Evolutionary conservation across 1,140 invertebrate species (phyloP), one percentile per base, ranked within the genome.

Genomic region (Zophobas morio): DNA sequence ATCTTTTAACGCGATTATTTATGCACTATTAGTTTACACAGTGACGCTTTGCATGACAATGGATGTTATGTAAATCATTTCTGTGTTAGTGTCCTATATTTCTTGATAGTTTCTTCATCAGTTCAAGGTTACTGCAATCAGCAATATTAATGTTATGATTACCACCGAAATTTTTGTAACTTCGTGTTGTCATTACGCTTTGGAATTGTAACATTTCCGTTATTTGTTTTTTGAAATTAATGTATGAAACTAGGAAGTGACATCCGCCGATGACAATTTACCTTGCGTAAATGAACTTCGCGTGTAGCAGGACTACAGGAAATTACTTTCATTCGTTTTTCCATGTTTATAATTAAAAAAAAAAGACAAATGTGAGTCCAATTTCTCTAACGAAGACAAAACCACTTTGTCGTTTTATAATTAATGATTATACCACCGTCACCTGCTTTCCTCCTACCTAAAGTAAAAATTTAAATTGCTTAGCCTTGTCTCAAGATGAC

Each of bases 81-180:
- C 39, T 56, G 37, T 34, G 47, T 74, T 33, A 74, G 37, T 74
- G 72, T 57, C 37, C 35, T 66, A 46, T 2, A 42, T 76, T 76
- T 47, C 66, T 51, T 57, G 49, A 54, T n/a, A 51, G 36, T 49
- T 76, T 70, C 66, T 76, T 66, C 35, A 66, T 40, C 33, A 40
- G 60, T 66, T 76, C 74, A 76, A 57, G 49, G 49, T 74, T 74
- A 74, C 39, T 39, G 20, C 40, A 74, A 47, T 74, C 36, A 57
- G 42, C 39, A 74, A 35, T 34, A 36, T 37, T 33, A 49, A 20
- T 56, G 39, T 60, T 47, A 39, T 74, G 72, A 57, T 36, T 60
- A 74, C 39, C 39, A 32, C 20, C 20, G 53, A 51, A 56, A 70
- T 34, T 53, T 20, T 20, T 20, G 20, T 20, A 20, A 20, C 20